Percentiles rank a stretch among this genome's conserved stretches.
Conservation (phyloP, 2,113 vertebrate species). For the Scopus umbretta region DNA sequence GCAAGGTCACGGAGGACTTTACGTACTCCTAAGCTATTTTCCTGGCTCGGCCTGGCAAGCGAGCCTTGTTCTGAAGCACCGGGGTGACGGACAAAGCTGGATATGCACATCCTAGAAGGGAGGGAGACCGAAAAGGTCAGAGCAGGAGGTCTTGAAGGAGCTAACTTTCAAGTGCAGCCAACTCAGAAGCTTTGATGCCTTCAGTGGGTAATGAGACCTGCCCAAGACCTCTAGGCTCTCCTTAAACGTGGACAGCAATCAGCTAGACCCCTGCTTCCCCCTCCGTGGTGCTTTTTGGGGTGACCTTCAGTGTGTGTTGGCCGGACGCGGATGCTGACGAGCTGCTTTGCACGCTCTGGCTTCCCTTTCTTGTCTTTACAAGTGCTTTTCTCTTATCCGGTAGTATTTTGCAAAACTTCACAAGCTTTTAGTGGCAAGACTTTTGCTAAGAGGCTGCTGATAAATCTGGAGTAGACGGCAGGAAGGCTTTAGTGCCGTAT, state of each 20-base stretch:
- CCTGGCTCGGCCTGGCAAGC: neutral
- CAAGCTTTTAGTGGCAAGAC: neutral
- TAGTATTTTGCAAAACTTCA: neutral
- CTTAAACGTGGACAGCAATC: neutral
- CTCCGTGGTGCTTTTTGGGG: neutral
- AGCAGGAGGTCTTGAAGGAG: neutral
- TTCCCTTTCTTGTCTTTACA: neutral
- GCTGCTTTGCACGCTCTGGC: neutral
- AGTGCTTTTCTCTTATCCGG: neutral
- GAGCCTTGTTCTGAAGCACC: neutral
- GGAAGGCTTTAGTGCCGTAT: neutral
- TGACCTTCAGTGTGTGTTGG: neutral
- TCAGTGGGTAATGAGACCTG: neutral
- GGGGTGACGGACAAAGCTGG: neutral
- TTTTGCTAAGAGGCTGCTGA: neutral
- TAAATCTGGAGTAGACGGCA: neutral
- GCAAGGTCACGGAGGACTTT: rapidly evolving
- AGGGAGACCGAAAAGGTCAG: neutral
- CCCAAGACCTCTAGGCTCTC: neutral
- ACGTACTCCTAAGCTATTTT: neutral
- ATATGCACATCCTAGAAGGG: neutral
- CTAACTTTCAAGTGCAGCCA: neutral
- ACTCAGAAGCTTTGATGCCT: neutral
- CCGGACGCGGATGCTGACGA: rapidly evolving
- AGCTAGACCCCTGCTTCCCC: neutral